Base-by-base conservation (phyloP, 2,797 vertebrate genomes). In the Pelobates cultripes region DNA sequence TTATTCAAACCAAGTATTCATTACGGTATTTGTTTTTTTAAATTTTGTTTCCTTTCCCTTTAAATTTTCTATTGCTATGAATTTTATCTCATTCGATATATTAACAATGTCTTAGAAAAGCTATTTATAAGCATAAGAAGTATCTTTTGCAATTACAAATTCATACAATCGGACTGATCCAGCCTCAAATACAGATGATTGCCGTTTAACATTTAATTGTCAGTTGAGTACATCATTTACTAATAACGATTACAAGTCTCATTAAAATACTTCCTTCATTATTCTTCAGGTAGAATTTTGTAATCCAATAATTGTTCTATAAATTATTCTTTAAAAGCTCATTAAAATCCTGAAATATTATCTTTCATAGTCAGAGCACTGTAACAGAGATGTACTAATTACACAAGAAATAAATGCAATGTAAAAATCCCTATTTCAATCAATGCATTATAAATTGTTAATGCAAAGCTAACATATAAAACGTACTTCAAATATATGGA, bases 401-500 rank as follows among this genome's bases (percentile, higher is more conserved):
- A 94, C 92, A 91, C 91, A 91, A 60, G 84, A 95, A 94, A 95
- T 95, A 94, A 94, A 94, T 93, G 93, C 91, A 51, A 88, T 91
- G 90, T 92, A 93, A 94, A 82, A 94, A 94, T 92, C 89, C 89
- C 88, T 89, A 83, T 94, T 93, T 93, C 90, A 94, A 93, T 89
- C 88, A 91, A 91, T 92, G 91, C 88, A 88, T 94, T 93, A 95
- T 96, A 94, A 93, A 95, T 95, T 95, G 92, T 94, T 95, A 96
- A 96, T 96, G 94, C 90, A 94, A 93, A 93, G 86, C 92, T 93
- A 94, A 94, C 91, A 93, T 94, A 93, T 92, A 94, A 93, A 93
- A 89, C 93, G 91, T 93, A 95, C 94, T 95, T 95, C 93, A 95
- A 94, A 95, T 94, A 95, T 95, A 94, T 93, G 94, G 93, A 93